Evolutionary conservation across 2,888 invertebrate genomes (phyloP), one percentile per base, ranked within the genome.

Genomic region (Drosophila monieri): DNA sequence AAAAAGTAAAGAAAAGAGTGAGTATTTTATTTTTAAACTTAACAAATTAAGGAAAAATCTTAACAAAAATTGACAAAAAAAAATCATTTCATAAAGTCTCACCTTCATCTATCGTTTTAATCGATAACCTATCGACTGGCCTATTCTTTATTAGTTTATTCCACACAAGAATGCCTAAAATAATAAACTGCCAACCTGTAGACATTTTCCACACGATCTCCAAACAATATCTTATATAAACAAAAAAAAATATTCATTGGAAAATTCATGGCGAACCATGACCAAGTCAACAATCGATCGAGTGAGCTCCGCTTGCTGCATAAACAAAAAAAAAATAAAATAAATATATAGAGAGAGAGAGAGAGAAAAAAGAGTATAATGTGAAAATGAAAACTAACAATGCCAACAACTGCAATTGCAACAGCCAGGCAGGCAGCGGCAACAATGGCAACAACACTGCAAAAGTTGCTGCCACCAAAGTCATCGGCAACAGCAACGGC

Each of bases 381-480:
- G 70, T 68, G 68, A 68, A 74, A 66, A 65, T 72, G 62, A 60
- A 64, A 86, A 80, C 81, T 77, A 83, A 81, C 85, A 81, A 81
- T 85, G 86, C 85, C 81, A 81, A 62, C 35, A 35, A 35, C 66
- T 66, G 57, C 21, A 23, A 23, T 23, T 23, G 21, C 68, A 76
- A 58, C 71, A 64, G 62, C 68, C 1, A n/a, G 61, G 15, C 70
- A 32, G 37, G 52, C 12, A 69, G n/a, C 12, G n/a, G n/a, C 60
- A 51, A 25, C 72, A 58, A 30, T 54, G 62, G 27, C 70, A 59
- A 30, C 46, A 35, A 18, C 47, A 18, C 47, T 48, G 32, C 47
- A 41, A 41, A 60, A 53, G 68, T 77, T 76, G 83, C 79, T 35
- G 35, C 35, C 35, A 73, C 70, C 69, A 76, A 74, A 78, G 73